phyloP scores from a whole-genome alignment of 2,113 vertebrate species.

The Himantopus leucocephalus region DNA sequence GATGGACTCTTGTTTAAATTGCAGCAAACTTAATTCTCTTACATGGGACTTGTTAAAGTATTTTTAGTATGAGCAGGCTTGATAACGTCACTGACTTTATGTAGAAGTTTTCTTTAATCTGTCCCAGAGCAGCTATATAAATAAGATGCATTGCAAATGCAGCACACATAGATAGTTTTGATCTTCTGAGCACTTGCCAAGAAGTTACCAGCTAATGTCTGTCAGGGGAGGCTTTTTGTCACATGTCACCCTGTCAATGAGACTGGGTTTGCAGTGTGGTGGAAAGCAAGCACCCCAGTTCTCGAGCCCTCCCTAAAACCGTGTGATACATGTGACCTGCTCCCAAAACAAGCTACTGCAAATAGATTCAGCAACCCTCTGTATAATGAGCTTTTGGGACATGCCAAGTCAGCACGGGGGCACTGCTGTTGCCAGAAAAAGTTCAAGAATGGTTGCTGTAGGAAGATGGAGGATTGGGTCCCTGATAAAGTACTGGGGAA shows the following conservation, averaged over 20 bases:
- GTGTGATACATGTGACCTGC: rapidly evolving
- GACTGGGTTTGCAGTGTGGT: neutral
- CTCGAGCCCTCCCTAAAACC: neutral
- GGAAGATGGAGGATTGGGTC: neutral
- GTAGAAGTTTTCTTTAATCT: neutral
- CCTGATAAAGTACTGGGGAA: neutral
- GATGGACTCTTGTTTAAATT: neutral
- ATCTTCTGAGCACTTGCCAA: neutral
- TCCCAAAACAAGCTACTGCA: neutral
- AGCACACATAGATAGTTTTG: neutral
- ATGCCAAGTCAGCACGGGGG: neutral
- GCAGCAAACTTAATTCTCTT: neutral
- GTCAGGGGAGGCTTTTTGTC: neutral
- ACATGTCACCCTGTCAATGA: neutral
- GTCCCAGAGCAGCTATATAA: neutral
- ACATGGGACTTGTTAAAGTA: neutral
- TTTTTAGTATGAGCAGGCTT: neutral
- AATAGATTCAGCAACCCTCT: neutral
- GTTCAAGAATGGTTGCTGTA: neutral
- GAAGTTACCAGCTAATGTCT: neutral
- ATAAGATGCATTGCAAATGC: neutral
- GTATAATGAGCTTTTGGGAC: neutral
- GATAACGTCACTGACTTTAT: neutral
- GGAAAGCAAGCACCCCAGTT: neutral
- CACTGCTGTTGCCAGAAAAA: neutral